These are phyloP conservation scores for Stenoptilia bipunctidactyla DNA, from an alignment of 2,888 invertebrate species.

Conservation along the genomic window DNA sequence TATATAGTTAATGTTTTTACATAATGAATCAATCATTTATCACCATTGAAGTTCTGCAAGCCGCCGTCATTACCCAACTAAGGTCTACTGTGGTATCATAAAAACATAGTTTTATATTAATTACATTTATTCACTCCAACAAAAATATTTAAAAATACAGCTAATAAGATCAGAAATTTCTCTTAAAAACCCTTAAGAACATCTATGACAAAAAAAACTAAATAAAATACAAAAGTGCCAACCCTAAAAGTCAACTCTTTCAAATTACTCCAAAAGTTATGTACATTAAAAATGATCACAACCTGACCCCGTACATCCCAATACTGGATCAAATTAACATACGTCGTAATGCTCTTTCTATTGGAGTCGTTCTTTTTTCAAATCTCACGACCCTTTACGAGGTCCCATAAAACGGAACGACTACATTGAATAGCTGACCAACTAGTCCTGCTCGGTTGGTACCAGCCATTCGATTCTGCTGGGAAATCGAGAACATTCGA, in stretches of 20 bases:
- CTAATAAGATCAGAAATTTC: too few species aligned
- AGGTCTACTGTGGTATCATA: too few species aligned
- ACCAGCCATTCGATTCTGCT: background rate
- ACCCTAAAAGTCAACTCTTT: too few species aligned
- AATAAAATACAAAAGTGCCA: too few species aligned
- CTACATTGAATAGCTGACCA: slow-evolving; percentile 3
- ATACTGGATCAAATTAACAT: slow-evolving; percentile 43
- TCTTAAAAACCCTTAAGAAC: background rate
- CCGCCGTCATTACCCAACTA: too few species aligned
- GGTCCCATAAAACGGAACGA: slow-evolving; percentile 42
- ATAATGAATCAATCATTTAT: too few species aligned
- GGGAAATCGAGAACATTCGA: background rate
- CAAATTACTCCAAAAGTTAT: too few species aligned
- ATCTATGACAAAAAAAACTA: background rate
- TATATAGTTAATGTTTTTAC: too few species aligned
- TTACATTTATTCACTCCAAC: too few species aligned
- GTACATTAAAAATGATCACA: background rate
- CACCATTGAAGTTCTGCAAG: too few species aligned
- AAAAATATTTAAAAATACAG: too few species aligned
- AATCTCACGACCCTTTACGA: slow-evolving; percentile 40
- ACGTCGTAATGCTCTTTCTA: slow-evolving; percentile 28
- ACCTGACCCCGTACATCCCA: background rate
- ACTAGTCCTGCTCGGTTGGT: background rate
- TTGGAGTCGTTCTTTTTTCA: slow-evolving; percentile 29
- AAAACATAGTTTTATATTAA: too few species aligned